These are phyloP conservation scores for Simalia tracyae DNA, from an alignment of 2,797 vertebrate genomes.

Conservation along the genomic window DNA sequence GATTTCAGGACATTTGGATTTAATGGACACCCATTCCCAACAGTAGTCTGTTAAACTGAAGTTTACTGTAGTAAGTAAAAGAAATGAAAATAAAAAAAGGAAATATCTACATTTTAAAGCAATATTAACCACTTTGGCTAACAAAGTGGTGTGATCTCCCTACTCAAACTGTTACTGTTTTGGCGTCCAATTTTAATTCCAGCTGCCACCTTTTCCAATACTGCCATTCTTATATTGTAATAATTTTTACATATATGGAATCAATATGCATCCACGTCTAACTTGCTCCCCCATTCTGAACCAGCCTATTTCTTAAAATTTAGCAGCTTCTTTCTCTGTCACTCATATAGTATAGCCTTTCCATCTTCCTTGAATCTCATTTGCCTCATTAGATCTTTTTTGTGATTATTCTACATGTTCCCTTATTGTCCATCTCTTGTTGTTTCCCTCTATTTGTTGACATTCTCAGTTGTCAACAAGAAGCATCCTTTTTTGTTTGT, in stretches of 20 bases:
- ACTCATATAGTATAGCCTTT: background rate
- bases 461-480: too few relatives aligned
- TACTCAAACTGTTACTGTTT: background rate
- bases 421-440: too few relatives aligned
- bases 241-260: background rate
- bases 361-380: too few relatives aligned
- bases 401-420: too few relatives aligned
- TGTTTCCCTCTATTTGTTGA: too few relatives aligned
- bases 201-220: background rate
- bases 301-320: background rate
- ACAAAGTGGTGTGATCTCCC: background rate
- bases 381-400: too few relatives aligned
- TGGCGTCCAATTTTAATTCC: background rate
- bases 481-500: too few relatives aligned
- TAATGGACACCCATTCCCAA: background rate
- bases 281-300: background rate
- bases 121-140: background rate
- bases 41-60: background rate
- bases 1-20: background rate
- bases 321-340: background rate
- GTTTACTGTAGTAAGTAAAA: background rate
- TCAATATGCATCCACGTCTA: background rate
- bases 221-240: background rate
- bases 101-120: background rate
- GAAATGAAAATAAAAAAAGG: background rate